A percentile compares a stretch with the other conserved stretches of the same genome.
phyloP scores from a whole-genome alignment of 1,140 invertebrate species.

The Vanessa tameamea region DNA sequence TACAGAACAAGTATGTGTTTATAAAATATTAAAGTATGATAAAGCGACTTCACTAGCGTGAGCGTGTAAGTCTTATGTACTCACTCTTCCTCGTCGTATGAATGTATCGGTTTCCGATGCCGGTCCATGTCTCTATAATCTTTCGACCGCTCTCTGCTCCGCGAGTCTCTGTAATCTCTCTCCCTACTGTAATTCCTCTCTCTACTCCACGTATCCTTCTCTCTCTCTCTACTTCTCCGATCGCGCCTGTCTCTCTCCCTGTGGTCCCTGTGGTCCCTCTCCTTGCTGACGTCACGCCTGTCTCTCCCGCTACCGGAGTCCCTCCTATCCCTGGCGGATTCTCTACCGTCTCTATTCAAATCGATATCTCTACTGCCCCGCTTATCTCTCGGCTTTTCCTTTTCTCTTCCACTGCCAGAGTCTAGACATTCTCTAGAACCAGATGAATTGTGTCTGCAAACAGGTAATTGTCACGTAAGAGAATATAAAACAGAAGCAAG shows the following conservation, averaged over 20 bases:
- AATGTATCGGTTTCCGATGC: slow-evolving; percentile 65
- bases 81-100: slow-evolving; percentile 78
- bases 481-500: background rate
- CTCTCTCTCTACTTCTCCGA: slow-evolving; percentile 70
- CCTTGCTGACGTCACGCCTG: slow-evolving; percentile 66
- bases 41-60: no score
- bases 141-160: slow-evolving; percentile 72
- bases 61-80: slow-evolving; percentile 24
- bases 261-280: slow-evolving; percentile 61
- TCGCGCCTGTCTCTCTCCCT: slow-evolving; percentile 63
- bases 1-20: no score
- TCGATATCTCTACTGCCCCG: slow-evolving; percentile 78
- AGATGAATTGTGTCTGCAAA: slow-evolving; percentile 73
- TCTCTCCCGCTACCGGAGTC: slow-evolving; percentile 76
- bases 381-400: slow-evolving; percentile 70
- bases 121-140: slow-evolving; percentile 74
- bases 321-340: slow-evolving; percentile 65
- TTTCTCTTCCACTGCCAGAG: slow-evolving; percentile 77
- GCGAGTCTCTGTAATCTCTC: slow-evolving; percentile 70
- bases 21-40: no score
- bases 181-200: slow-evolving; percentile 82
- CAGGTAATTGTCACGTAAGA: background rate
- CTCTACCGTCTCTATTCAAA: slow-evolving; percentile 75
- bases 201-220: slow-evolving; percentile 67
- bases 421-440: slow-evolving; percentile 78